Percentiles rank a stretch among this genome's conserved stretches.
These are phyloP conservation scores for Drosophila orosa DNA, from an alignment of 1,140 invertebrate genomes.

Conservation along the genomic window DNA sequence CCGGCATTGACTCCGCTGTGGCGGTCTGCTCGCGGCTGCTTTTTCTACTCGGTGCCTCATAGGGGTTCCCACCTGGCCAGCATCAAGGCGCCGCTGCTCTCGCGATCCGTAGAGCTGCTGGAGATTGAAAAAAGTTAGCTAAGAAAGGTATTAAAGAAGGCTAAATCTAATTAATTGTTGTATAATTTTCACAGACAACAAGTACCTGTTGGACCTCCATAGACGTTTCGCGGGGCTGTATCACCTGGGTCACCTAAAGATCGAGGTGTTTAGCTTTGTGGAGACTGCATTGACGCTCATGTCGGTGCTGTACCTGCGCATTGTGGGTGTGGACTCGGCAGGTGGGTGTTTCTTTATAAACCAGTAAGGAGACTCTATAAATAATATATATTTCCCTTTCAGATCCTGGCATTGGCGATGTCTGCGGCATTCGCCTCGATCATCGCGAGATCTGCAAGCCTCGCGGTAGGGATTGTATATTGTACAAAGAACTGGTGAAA, in stretches of 20 bases:
- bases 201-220: slow-evolving; percentile 87
- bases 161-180: background rate
- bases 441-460: slow-evolving; percentile 91
- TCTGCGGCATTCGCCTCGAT: slow-evolving; percentile 88
- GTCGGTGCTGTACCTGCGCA: slow-evolving; percentile 88
- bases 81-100: slow-evolving; percentile 87
- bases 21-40: slow-evolving; percentile 86
- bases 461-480: slow-evolving; percentile 87
- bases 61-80: slow-evolving; percentile 88
- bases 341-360: slow-evolving; percentile 83
- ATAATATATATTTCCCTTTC: background rate
- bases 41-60: slow-evolving; percentile 91
- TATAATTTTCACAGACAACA: slow-evolving; percentile 85
- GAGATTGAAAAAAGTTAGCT: slow-evolving; percentile 86
- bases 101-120: slow-evolving; percentile 87
- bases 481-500: slow-evolving; percentile 87
- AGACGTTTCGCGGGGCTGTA: slow-evolving; percentile 85
- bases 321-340: slow-evolving; percentile 88
- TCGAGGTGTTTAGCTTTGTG: slow-evolving; percentile 88
- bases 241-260: slow-evolving; percentile 84
- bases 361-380: too few species aligned
- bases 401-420: slow-evolving; percentile 88
- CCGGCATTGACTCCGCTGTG: slow-evolving; percentile 84
- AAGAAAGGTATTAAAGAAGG: background rate
- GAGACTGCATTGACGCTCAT: slow-evolving; percentile 89